Evolutionary conservation across 2,113 vertebrate species (phyloP), one percentile per base, ranked within the genome.

Genomic region (Macrotis lagotis): DNA sequence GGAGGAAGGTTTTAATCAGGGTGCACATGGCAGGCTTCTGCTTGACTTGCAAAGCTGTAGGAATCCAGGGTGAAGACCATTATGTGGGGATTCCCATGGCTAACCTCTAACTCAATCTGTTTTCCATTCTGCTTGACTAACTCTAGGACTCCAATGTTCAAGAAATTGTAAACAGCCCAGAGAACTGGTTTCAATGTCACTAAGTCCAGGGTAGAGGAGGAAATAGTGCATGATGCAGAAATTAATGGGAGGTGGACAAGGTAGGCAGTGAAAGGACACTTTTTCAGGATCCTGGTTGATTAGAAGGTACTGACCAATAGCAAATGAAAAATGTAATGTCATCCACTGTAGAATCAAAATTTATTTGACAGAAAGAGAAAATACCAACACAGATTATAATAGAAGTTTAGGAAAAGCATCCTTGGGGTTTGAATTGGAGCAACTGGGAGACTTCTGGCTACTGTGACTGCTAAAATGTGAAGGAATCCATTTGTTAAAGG

Each of bases 111-210:
- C 91, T 90, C 90, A 51, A 49, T 12, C 49, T n/a, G 26, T 74
- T 90, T 94, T 91, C 90, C 90, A 91, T 88, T 93, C 3, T 53
- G 22, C 89, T 89, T 94, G 55, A 92, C 51, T 93, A 59, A 91
- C 47, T 6, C 26, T 22, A 22, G 31, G 31, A 83, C n/a, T 44
- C n/a, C 48, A 74, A 19, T 83, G 53, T 28, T 91, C 50, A 51
- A 66, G 51, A 91, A 94, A 93, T 9, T 51, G 49, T 66, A 49
- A 92, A 89, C 66, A 66, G 19, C 11, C 16, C 50, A 31, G 16
- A 95, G 91, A 50, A 48, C 53, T 94, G 93, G 50, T 74, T 91
- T 50, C 91, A 89, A 91, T 91, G 50, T 96, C 74, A 51, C 66
- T 8, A 52, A 94, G 44, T 22, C 66, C 44, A 49, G 47, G 19